Conservation (phyloP, 1,140 invertebrate genomes). For the Chironomus striatipennis region DNA sequence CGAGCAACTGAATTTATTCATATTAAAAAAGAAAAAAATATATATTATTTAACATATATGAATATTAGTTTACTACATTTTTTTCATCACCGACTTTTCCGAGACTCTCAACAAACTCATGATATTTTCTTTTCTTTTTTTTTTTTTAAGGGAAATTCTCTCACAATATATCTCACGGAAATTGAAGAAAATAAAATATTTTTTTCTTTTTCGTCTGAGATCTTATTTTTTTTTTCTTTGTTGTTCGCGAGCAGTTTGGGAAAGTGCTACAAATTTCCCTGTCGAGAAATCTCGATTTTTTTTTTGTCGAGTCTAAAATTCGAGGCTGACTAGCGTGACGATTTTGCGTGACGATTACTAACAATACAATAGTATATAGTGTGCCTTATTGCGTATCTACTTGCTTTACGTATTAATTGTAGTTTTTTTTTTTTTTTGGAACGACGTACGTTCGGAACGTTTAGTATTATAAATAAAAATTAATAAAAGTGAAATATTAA, state of each 20-base stretch:
- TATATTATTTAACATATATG: too few relatives aligned
- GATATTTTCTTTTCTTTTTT: too few relatives aligned
- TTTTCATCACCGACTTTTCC: background rate
- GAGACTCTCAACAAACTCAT: background rate
- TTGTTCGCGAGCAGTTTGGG: background rate
- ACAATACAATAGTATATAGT: background rate
- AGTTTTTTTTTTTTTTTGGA: background rate
- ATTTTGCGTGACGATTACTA: background rate
- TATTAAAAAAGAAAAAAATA: too few relatives aligned
- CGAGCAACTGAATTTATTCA: too few relatives aligned
- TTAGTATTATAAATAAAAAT: background rate
- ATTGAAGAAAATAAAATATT: background rate
- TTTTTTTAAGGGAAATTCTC: background rate
- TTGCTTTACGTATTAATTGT: background rate
- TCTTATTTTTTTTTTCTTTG: too few relatives aligned
- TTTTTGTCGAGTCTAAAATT: too few relatives aligned
- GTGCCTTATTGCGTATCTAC: background rate
- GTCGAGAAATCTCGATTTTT: background rate
- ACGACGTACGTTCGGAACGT: background rate
- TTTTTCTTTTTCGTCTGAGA: background rate
- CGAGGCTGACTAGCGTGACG: background rate
- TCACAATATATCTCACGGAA: background rate
- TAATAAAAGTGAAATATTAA: background rate
- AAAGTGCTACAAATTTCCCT: background rate
- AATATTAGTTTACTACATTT: too few relatives aligned